Percentiles rank a stretch among this genome's conserved stretches.
phyloP scores from a whole-genome alignment of 92 coral and sea anemone species.

The Virgularia gustaviana region DNA sequence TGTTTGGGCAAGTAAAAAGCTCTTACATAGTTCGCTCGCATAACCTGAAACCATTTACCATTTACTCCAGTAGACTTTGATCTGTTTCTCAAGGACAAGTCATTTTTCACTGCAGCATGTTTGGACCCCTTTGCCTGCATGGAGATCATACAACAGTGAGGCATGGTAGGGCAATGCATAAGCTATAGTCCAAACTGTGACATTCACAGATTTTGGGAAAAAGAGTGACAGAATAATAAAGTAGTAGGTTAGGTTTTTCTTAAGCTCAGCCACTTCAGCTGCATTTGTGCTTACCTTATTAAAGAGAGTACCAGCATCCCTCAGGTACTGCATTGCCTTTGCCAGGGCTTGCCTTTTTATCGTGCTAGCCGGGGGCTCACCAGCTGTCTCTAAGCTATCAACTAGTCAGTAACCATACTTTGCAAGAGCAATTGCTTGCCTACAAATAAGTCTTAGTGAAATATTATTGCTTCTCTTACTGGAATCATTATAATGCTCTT shows the following conservation, averaged over 20 bases:
- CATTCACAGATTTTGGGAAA: constrained; percentile 33
- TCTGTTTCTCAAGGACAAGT: constrained; percentile 38
- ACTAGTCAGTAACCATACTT: not conserved
- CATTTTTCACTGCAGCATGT: constrained; percentile 53
- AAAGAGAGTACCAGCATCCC: constrained; percentile 58
- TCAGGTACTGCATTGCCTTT: constrained; percentile 43
- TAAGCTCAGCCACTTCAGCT: constrained; percentile 24
- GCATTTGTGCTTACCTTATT: constrained; percentile 52
- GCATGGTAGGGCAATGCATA: constrained; percentile 63
- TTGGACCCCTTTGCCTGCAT: constrained; percentile 59
- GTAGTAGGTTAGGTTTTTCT: constrained; percentile 28
- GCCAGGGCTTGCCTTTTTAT: constrained; percentile 49
- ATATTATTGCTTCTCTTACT: no score
- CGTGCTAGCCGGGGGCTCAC: not conserved
- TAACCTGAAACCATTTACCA: constrained; percentile 60
- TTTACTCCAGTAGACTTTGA: constrained; percentile 38
- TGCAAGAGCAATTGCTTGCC: no score
- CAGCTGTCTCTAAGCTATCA: not conserved
- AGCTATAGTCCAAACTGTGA: no score
- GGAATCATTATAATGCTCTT: no score
- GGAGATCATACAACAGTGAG: constrained; percentile 33
- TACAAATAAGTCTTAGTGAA: no score
- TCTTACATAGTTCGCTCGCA: constrained; percentile 59
- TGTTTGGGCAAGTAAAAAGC: constrained; percentile 59
- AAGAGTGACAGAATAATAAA: constrained; percentile 46